These are phyloP conservation scores for Ochotona curzoniae DNA, from an alignment of 2,113 vertebrate genomes.

Conservation along the genomic window DNA sequence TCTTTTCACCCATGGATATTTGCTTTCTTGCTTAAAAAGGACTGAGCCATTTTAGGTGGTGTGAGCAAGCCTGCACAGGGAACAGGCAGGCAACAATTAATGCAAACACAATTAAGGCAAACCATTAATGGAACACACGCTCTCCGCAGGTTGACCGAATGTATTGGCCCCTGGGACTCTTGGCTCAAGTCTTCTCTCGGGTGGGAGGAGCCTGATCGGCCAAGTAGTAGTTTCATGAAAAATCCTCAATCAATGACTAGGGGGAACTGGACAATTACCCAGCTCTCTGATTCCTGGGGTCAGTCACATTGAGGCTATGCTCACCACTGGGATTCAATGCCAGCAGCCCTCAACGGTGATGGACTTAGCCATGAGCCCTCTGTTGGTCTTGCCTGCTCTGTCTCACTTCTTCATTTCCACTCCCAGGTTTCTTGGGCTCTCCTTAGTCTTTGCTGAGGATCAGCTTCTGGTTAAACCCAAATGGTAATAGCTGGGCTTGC, in stretches of 20 bases:
- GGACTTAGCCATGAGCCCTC: neutral
- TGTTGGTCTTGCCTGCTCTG: neutral
- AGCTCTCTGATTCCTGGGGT: neutral
- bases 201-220: neutral
- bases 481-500: neutral
- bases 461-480: neutral
- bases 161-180: neutral
- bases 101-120: accelerated
- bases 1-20: neutral
- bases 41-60: too few relatives aligned
- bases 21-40: neutral
- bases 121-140: too few relatives aligned
- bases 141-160: neutral
- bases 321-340: accelerated
- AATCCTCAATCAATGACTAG: neutral
- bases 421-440: neutral
- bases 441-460: neutral
- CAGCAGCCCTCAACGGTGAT: neutral
- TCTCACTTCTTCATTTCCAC: neutral
- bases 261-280: neutral
- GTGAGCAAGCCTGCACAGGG: neutral
- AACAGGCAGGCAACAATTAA: neutral
- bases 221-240: neutral
- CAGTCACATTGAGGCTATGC: neutral
- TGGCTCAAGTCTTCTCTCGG: neutral